phyloP scores from a whole-genome alignment of 2,888 invertebrate genomes.

The Sepioteuthis lessoniana region DNA sequence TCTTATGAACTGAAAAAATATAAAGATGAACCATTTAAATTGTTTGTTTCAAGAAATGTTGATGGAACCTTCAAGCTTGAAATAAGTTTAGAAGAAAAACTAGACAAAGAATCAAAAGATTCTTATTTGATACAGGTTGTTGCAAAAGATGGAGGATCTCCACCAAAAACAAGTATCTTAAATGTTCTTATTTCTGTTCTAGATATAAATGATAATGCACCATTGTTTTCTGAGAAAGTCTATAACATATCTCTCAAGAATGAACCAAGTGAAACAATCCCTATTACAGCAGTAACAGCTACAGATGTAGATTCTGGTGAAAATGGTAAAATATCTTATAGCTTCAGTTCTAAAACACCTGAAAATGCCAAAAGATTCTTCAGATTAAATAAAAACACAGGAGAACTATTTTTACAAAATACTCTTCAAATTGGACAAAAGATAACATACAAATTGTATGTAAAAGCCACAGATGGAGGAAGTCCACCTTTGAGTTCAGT shows the following conservation, averaged over 20 bases:
- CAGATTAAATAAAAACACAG: not conserved
- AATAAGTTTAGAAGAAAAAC: not conserved
- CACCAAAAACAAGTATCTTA: not conserved
- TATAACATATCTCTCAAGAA: not conserved
- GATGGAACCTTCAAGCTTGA: not conserved
- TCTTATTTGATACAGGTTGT: not conserved
- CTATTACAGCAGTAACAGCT: not conserved
- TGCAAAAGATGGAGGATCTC: not conserved
- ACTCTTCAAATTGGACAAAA: not conserved
- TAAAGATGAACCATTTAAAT: not conserved
- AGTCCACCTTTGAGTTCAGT: not conserved
- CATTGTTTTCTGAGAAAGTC: not conserved
- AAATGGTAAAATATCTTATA: not conserved
- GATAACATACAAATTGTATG: not conserved
- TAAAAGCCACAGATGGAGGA: not conserved
- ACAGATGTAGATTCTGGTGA: not conserved
- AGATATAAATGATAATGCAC: not conserved
- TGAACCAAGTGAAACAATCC: not conserved
- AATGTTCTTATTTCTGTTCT: not conserved
- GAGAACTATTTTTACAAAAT: not conserved
- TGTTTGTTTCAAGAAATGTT: not conserved
- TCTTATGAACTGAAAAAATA: not conserved
- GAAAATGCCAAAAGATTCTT: not conserved
- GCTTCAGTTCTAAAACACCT: not conserved
- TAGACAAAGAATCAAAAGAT: not conserved